Base-by-base conservation (phyloP, 1,140 invertebrate genomes). In the Geopemphigus sp. region DNA sequence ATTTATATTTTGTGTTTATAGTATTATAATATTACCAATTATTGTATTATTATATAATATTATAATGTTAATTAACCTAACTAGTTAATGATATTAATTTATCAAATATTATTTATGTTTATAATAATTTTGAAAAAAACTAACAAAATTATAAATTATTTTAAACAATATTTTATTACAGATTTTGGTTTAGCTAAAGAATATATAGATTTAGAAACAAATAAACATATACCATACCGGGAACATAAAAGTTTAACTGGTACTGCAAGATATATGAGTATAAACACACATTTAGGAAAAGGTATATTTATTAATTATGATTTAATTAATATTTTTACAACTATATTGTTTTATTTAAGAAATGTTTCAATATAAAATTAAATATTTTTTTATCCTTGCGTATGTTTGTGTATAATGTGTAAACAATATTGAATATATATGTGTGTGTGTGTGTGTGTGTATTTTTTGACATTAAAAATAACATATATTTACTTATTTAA, bases 281-380 rank as follows among this genome's bases (percentile, higher is more conserved):
- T 99, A 87, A 99, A 99, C 87, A 99, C 98, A 85, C 98, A 99
- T 91, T 92, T 99, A 89, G 98, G 98, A 84, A 98, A 98, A 93
- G 93, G 93, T 94, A 87, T n/a, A 14, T 17, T 15, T 61, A 17
- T 32, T 63, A 63, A 61, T 29, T 61, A 19, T 26, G 1, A 39
- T 39, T 39, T 39, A 39, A 4, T 39, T 39, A 39, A 29, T 14
- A 24, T 61, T 61, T 29, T 1, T 26, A 19, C 12, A 61, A 57
- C 26, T 14, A 32, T 3, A 63, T 56, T 6, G 6, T n/a, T n/a
- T 56, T n/a, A 56, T n/a, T 39, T 39, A 8, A 3, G 8, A 39
- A 39, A 39, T 39, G 32, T 39, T 39, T 39, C 8, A 39, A 39
- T 39, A 39, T 8, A 39, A 39, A 39, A 39, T 39, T 39, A 39